A percentile compares a stretch with the other conserved stretches of the same genome.
Evolutionary conservation across 2,888 invertebrate genomes (phyloP).

Genomic region (Gortyna flavago): DNA sequence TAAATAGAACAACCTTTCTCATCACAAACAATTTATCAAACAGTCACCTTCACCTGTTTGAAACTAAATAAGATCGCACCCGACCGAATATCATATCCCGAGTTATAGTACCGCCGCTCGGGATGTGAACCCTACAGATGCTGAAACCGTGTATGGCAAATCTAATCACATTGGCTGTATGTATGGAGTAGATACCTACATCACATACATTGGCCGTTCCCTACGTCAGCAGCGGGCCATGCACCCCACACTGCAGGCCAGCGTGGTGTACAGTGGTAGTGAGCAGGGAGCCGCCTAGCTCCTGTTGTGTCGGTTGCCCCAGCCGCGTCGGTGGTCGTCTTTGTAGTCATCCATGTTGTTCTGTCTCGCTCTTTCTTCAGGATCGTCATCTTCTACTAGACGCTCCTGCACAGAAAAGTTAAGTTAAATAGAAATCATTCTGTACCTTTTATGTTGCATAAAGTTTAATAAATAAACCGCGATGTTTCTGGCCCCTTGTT

Average conservation of each 20-base stretch:
- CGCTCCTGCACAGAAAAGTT: slow-evolving; percentile 85
- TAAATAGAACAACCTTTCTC: neutral
- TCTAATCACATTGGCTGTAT: slow-evolving; percentile 2
- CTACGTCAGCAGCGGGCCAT: neutral
- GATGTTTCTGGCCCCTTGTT: neutral
- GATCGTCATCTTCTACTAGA: slow-evolving; percentile 93
- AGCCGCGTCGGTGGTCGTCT: slow-evolving; percentile 96
- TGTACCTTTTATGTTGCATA: neutral
- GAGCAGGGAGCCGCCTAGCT: slow-evolving; percentile 87
- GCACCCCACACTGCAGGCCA: slow-evolving; percentile 1
- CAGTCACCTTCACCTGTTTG: neutral
- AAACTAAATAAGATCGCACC: neutral
- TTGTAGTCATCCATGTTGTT: slow-evolving; percentile 96
- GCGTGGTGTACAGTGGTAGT: slow-evolving; percentile 18
- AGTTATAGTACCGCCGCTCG: neutral
- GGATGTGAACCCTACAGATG: neutral
- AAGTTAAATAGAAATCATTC: too few relatives aligned
- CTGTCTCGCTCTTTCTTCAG: slow-evolving; percentile 91
- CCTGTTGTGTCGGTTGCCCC: slow-evolving; percentile 95
- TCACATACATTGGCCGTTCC: neutral
- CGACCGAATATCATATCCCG: neutral
- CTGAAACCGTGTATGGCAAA: neutral
- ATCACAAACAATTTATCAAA: neutral
- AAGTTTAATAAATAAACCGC: neutral
- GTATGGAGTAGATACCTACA: neutral